Evolutionary conservation across 1,140 invertebrate species (phyloP), one percentile per base, ranked within the genome.

Genomic region (Orchestia grillus): DNA sequence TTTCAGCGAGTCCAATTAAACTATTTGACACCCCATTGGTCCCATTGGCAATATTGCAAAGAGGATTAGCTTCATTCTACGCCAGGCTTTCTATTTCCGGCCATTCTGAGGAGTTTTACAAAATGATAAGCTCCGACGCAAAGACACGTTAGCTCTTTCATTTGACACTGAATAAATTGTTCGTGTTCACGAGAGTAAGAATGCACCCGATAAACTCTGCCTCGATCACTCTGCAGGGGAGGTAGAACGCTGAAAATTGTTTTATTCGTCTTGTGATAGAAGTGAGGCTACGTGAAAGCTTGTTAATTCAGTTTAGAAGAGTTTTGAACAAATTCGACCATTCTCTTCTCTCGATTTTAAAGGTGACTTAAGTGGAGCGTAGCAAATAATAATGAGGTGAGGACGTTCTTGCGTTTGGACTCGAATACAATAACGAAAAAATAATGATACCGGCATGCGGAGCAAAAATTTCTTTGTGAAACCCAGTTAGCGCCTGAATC

Each of bases 1-100:
- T 91, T 19, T 91, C 88, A 91, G 88, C 11, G 88, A 23, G 44
- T 91, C 28, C 88, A 91, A 91, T 91, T 91, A 91, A 91, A 91
- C 88, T 91, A 43, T 91, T 91, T 91, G 88, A 91, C 88, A 41
- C 88, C 44, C 88, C 88, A 91, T 91, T 91, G 11, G 41, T 91
- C 42, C 88, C 41, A 91, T 91, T 4, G 41, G 19, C 41, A 91
- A 91, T 91, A 91, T 91, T 91, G 88, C 88, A 43, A 91, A 91
- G 88, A 91, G 88, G 88, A 91, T 91, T 91, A 91, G 44, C 41
- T 23, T 44, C 41, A 42, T 44, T 88, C 88, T 28, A 91, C 44
- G 11, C 11, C 11, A 77, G 36, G 28, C 62, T 77, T 77, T 36
- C 62, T 36, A 77, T 77, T 77, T 36, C 62, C 62, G 62, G 47